phyloP scores from a whole-genome alignment of 2,888 invertebrate genomes.

The Timandra comae region DNA sequence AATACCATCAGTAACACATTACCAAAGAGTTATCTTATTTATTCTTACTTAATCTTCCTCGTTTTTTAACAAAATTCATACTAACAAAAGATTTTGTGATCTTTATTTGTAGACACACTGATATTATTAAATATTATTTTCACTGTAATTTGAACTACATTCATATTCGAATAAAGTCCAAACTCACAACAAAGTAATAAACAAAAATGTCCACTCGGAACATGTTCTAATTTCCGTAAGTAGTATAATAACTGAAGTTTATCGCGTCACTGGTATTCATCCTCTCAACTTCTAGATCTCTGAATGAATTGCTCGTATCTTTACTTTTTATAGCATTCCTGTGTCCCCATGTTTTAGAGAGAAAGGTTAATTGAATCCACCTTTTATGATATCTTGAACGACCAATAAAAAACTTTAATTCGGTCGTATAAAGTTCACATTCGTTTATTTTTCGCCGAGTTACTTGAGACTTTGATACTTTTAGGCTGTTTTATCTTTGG shows the following conservation, averaged over 20 bases:
- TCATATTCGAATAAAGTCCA: no score
- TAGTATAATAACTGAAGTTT: conserved; percentile 9
- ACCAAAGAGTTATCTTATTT: no score
- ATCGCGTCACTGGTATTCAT: conserved; percentile 22
- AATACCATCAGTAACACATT: no score
- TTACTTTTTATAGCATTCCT: conserved; percentile 30
- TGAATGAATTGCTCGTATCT: conserved; percentile 31
- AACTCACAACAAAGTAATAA: no score
- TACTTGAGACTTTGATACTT: conserved; percentile 21
- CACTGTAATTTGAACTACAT: no score
- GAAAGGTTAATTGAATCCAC: conserved; percentile 39
- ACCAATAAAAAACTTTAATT: conserved; percentile 24
- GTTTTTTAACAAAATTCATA: no score
- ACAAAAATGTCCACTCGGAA: not conserved
- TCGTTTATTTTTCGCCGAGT: conserved; percentile 21
- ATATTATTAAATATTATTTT: no score
- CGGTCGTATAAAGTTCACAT: conserved; percentile 21
- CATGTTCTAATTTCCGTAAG: conserved; percentile 2
- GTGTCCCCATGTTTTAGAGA: conserved; percentile 21
- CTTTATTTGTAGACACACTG: no score
- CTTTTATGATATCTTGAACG: conserved; percentile 29
- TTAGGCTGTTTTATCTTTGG: conserved; percentile 25
- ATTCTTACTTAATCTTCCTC: no score
- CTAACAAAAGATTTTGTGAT: no score
- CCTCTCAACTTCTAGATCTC: conserved; percentile 23